These are phyloP conservation scores for Rhinoptilus africanus DNA, from an alignment of 2,113 vertebrate species.

Conservation along the genomic window DNA sequence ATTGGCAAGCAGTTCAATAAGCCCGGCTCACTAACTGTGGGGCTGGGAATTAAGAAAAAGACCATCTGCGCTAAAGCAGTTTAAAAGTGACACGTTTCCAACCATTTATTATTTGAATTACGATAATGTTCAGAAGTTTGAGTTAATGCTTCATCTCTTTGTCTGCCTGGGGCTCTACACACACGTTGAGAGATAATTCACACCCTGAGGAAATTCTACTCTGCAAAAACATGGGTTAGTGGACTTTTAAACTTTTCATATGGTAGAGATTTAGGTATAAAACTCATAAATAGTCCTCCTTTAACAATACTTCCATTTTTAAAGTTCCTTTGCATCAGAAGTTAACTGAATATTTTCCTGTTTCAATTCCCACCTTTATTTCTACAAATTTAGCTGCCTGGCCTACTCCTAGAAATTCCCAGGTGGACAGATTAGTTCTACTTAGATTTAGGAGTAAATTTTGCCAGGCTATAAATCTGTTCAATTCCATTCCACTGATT, in stretches of 20 bases:
- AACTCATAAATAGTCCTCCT: neutral
- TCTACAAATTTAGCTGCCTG: neutral
- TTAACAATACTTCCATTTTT: neutral
- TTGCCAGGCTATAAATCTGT: neutral
- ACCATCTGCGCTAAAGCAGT: constrained; percentile 24
- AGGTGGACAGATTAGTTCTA: neutral
- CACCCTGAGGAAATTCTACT: neutral
- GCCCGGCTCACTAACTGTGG: neutral
- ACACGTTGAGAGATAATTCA: neutral
- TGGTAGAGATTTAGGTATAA: neutral
- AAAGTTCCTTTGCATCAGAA: neutral
- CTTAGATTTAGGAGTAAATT: neutral
- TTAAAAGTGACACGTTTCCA: constrained; percentile 28
- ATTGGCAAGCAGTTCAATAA: constrained; percentile 46
- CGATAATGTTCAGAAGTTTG: neutral
- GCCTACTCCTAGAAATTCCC: neutral
- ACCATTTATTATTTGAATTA: neutral
- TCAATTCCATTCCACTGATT: neutral
- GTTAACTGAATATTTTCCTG: fast-evolving
- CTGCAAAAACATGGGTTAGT: neutral
- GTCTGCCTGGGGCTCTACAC: neutral
- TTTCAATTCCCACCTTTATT: neutral
- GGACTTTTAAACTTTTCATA: neutral
- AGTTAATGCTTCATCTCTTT: neutral
- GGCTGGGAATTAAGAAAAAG: constrained; percentile 37